A percentile compares a stretch with the other conserved stretches of the same genome.
phyloP scores from a whole-genome alignment of 2,113 vertebrate genomes.

The Platichthys stellatus region DNA sequence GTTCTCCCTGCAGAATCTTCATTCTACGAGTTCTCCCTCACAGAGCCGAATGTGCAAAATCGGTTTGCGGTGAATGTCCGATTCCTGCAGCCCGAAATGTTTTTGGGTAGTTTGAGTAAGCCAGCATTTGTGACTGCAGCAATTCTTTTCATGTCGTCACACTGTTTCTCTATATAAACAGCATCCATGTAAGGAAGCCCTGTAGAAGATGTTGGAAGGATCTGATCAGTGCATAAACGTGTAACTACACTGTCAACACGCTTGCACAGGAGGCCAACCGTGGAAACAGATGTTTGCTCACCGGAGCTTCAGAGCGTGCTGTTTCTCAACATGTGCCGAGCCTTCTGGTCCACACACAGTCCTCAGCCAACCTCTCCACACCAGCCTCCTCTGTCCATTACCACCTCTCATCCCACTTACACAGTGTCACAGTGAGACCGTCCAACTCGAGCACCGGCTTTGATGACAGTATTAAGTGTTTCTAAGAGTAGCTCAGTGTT shows the following conservation, averaged over 20 bases:
- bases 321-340: conserved; percentile 13
- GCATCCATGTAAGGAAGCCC: background rate
- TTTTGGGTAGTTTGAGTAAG: too few species aligned
- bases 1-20: too few species aligned
- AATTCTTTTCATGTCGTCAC: too few species aligned
- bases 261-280: background rate
- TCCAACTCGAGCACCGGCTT: conserved; percentile 31
- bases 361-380: conserved; percentile 40
- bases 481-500: conserved; percentile 46
- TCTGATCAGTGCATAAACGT: background rate
- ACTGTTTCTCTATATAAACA: too few species aligned
- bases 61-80: too few species aligned
- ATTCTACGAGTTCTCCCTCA: too few species aligned
- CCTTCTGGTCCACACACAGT: conserved; percentile 12
- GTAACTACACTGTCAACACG: conserved; percentile 3
- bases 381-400: conserved; percentile 40
- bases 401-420: conserved; percentile 38
- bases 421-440: conserved; percentile 13
- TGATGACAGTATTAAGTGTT: conserved; percentile 63
- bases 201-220: background rate
- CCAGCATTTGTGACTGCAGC: too few species aligned
- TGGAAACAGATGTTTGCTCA: conserved; percentile 19
- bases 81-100: too few species aligned
- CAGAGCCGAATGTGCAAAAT: too few species aligned
- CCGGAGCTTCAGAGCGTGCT: background rate